Base-by-base conservation (phyloP, 2,888 invertebrate genomes). In the Ptilodon capucinus region DNA sequence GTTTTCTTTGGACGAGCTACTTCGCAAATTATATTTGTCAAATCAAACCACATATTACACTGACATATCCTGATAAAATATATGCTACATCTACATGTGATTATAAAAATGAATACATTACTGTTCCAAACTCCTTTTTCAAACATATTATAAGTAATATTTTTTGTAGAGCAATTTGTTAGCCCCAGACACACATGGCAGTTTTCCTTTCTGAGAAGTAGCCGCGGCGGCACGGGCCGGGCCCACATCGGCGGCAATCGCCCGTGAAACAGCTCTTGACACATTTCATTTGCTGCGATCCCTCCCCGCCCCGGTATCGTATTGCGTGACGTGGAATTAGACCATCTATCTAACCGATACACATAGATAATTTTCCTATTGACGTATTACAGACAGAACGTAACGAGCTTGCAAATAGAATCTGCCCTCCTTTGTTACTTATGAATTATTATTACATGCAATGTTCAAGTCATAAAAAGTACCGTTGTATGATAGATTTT, bases 251-350 rank as follows among this genome's bases (percentile, higher is more conserved):
- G 39, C 51, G 67, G 63, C 84, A 87, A 89, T 88, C 80, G 84
- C 56, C 80, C 88, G 83, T 88, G 84, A 84, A 90, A 90, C 84
- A 80, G 75, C 77, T 79, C 83, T 68, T 80, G 90, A 88, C 90
- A 85, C 72, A 81, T 90, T 83, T 86, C 88, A 86, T 88, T 85
- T 83, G 80, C 68, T 71, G 70, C 76, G 68, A 74, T 71, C 58
- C 66, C 60, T 55, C 67, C 57, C 57, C 63, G n/a, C n/a, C 67
- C 59, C 55, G 54, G 68, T 69, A 66, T 74, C 74, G 64, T 72
- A 71, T 71, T 68, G 65, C 71, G 65, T 77, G 78, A 79, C 77
- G 75, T 51, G 57, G 65, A 66, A 78, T 79, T 72, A 80, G 60
- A 58, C 60, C 68, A 71, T 74, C 74, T 65, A 78, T 78, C 68